phyloP scores from a whole-genome alignment of 2,888 invertebrate species.

The Sipha maydis region DNA sequence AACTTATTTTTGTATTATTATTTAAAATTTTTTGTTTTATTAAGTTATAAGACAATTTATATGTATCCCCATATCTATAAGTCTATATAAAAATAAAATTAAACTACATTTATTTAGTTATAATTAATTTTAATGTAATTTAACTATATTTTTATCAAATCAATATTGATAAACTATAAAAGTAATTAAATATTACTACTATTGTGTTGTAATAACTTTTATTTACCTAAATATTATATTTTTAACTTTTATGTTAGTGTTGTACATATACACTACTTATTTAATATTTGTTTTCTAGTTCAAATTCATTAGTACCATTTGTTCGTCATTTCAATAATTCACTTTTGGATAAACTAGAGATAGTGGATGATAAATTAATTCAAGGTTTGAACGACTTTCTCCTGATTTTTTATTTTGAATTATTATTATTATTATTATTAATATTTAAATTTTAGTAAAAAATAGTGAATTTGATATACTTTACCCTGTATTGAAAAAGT shows the following conservation, averaged over 20 bases:
- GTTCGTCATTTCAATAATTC: constrained; percentile 85
- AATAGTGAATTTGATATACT: constrained; percentile 79
- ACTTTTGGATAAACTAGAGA: constrained; percentile 81
- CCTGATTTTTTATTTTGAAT: background rate
- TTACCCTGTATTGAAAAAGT: constrained; percentile 77
- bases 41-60: too few species aligned
- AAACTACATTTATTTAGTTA: background rate
- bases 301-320: constrained; percentile 91
- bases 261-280: background rate
- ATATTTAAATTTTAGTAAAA: constrained; percentile 71
- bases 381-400: background rate
- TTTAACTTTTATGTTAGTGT: background rate
- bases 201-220: background rate
- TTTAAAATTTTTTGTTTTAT: background rate
- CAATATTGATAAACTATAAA: background rate
- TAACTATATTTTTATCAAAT: too few species aligned
- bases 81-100: too few species aligned
- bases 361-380: constrained; percentile 70
- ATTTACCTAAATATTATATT: background rate
- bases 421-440: background rate
- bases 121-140: background rate
- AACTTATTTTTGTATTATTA: constrained; percentile 22
- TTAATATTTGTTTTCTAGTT: constrained; percentile 69
- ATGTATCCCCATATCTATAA: too few species aligned
- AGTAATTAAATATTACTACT: background rate